These are phyloP conservation scores for Drosophila cognata DNA, from an alignment of 2,888 invertebrate genomes.

Conservation along the genomic window DNA sequence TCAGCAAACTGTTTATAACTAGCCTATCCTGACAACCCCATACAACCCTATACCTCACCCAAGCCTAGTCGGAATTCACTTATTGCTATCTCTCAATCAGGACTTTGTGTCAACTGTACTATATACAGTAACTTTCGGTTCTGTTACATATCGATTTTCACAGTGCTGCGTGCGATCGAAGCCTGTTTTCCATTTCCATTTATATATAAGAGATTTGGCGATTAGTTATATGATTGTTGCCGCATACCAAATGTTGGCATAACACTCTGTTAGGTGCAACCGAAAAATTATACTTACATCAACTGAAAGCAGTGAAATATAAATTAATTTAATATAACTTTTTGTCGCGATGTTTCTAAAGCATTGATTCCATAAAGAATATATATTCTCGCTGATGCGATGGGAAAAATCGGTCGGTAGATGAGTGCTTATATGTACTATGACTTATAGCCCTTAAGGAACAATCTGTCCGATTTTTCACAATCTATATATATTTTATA, in stretches of 20 bases:
- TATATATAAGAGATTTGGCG: background rate
- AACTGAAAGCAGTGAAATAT: background rate
- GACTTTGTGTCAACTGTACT: conserved; percentile 38
- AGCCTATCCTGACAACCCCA: background rate
- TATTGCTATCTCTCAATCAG: conserved; percentile 1
- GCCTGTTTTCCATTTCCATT: background rate
- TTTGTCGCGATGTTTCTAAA: background rate
- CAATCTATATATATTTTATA: no score
- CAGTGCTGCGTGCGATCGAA: conserved; percentile 10
- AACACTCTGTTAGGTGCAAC: background rate
- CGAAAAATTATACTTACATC: background rate
- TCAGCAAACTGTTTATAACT: conserved; percentile 19
- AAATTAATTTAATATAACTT: background rate
- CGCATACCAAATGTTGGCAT: background rate
- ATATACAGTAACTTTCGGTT: conserved; percentile 1
- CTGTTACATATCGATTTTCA: conserved; percentile 19
- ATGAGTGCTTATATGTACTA: background rate
- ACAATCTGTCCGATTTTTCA: no score
- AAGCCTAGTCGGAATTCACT: background rate
- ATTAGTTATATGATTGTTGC: background rate
- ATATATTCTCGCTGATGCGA: background rate
- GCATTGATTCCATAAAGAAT: background rate
- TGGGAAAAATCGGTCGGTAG: background rate
- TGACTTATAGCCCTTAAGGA: no score
- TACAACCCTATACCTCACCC: background rate